Evolutionary conservation across 2,113 vertebrate species (phyloP).

Genomic region (Mustelus asterias): DNA sequence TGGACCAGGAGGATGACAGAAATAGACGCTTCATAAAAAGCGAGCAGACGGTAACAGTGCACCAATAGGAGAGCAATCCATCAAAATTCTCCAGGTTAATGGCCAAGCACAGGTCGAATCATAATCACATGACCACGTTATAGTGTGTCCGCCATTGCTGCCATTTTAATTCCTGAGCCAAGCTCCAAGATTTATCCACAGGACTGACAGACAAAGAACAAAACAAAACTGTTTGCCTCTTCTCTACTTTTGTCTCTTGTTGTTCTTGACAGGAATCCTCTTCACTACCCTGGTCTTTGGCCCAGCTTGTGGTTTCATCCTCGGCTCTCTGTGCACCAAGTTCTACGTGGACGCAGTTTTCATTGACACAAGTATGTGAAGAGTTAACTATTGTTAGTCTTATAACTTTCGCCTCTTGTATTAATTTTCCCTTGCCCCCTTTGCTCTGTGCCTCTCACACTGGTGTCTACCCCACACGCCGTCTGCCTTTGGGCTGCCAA

Average conservation of each 20-base stretch:
- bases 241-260: constrained; percentile 42
- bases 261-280: constrained; percentile 78
- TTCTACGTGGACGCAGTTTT: constrained; percentile 95
- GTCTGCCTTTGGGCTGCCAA: no score
- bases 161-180: not conserved
- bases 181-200: not conserved
- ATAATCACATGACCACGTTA: no score
- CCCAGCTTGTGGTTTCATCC: constrained; percentile 95
- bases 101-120: no score
- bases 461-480: not conserved
- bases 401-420: not conserved
- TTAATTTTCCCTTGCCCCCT: not conserved
- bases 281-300: constrained; percentile 97
- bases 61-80: no score
- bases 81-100: no score
- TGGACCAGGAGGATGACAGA: no score
- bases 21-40: no score
- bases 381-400: not conserved
- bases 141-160: no score
- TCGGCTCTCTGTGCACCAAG: constrained; percentile 96
- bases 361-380: constrained; percentile 82
- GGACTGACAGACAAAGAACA: not conserved
- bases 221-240: not conserved
- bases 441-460: not conserved
- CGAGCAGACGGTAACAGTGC: no score